These are phyloP conservation scores for Paramuricea clavata DNA, from an alignment of 92 coral and sea anemone species.

Conservation along the genomic window DNA sequence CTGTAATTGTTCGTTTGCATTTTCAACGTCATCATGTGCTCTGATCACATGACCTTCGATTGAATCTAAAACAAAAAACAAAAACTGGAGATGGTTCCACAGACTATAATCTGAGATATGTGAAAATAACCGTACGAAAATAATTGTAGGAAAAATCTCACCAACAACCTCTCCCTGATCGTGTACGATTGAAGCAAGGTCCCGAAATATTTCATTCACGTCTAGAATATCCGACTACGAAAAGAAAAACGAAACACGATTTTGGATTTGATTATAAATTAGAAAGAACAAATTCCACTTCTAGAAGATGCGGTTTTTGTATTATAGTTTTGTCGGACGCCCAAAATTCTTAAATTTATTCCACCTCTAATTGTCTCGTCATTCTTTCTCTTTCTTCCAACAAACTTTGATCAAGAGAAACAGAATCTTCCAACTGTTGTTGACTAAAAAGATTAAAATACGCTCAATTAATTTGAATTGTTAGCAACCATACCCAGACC, in stretches of 20 bases:
- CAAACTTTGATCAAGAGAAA: conserved; percentile 81
- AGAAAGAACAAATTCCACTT: no score
- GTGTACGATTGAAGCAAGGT: conserved; percentile 61
- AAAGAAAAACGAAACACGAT: background rate
- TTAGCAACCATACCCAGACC: no score
- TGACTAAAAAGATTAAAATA: conserved; percentile 57
- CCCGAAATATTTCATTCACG: conserved; percentile 69
- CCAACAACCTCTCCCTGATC: conserved; percentile 70
- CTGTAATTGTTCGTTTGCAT: conserved; percentile 57
- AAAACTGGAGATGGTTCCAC: background rate
- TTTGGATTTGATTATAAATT: no score
- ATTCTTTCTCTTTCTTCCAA: conserved; percentile 89
- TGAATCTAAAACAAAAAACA: conserved; percentile 38
- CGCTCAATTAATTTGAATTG: no score
- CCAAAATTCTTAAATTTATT: no score
- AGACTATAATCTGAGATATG: no score
- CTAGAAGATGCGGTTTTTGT: no score
- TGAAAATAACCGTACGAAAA: no score
- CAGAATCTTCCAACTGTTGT: conserved; percentile 82
- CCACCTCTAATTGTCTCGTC: conserved; percentile 89
- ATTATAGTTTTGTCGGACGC: no score
- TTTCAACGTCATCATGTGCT: conserved; percentile 53
- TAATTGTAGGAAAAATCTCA: no score
- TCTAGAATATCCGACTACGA: conserved; percentile 63
- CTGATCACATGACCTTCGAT: conserved; percentile 69